A percentile compares a stretch with the other conserved stretches of the same genome.
These are phyloP conservation scores for Lochmaea capreae DNA, from an alignment of 2,888 invertebrate species.

Conservation along the genomic window DNA sequence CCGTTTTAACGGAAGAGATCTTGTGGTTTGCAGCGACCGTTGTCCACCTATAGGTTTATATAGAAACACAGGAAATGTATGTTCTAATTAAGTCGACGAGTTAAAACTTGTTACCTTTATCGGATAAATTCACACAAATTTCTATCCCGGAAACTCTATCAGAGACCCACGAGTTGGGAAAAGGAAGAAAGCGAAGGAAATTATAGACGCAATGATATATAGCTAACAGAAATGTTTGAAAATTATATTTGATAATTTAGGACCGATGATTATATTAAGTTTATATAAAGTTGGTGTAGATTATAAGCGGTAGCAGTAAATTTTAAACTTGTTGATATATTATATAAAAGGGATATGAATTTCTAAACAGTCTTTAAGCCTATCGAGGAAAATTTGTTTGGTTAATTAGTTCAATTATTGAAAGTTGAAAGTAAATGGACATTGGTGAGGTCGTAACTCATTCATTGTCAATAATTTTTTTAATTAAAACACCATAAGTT, in stretches of 20 bases:
- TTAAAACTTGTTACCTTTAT: neutral
- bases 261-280: neutral
- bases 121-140: slow-evolving; percentile 7
- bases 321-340: neutral
- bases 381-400: neutral
- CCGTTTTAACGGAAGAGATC: too few relatives aligned
- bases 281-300: slow-evolving; percentile 2
- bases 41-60: too few relatives aligned
- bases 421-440: too few relatives aligned
- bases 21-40: too few relatives aligned
- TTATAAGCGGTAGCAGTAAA: neutral
- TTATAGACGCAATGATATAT: slow-evolving; percentile 32
- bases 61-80: neutral
- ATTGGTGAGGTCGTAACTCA: too few relatives aligned
- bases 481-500: too few relatives aligned
- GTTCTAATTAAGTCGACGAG: neutral
- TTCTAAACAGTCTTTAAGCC: neutral
- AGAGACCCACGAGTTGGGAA: slow-evolving; percentile 10
- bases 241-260: slow-evolving; percentile 26
- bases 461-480: too few relatives aligned
- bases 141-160: neutral
- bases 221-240: slow-evolving; percentile 11
- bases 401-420: too few relatives aligned
- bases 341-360: neutral
- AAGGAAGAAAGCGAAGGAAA: slow-evolving; percentile 28